Percentiles rank a stretch among this genome's conserved stretches.
These are phyloP conservation scores for Diaphora mendica DNA, from an alignment of 2,888 invertebrate genomes.

Conservation along the genomic window DNA sequence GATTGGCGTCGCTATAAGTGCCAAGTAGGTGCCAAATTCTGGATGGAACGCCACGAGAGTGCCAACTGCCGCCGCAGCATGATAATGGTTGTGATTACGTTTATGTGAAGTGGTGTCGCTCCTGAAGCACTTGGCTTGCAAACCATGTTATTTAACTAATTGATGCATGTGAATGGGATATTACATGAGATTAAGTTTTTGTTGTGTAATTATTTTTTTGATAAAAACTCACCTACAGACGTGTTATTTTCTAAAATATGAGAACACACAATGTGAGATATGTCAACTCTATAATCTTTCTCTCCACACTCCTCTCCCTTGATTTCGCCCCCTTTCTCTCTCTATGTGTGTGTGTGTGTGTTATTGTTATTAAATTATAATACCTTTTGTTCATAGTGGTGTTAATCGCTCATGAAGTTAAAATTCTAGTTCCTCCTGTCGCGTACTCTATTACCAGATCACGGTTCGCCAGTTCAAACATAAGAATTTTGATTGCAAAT, in stretches of 20 bases:
- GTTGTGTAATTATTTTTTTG: neutral
- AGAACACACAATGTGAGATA: neutral
- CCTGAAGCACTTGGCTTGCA: neutral
- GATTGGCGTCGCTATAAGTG: neutral
- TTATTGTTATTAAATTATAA: too few species aligned
- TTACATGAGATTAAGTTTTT: neutral
- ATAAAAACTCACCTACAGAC: neutral
- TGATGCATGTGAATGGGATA: neutral
- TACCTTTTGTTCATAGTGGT: too few species aligned
- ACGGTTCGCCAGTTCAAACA: too few species aligned
- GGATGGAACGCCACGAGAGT: neutral
- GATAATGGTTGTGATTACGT: neutral
- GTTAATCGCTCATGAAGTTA: too few species aligned
- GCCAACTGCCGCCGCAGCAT: neutral
- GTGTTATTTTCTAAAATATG: neutral
- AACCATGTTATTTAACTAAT: neutral
- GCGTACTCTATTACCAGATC: too few species aligned
- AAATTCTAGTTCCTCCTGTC: too few species aligned
- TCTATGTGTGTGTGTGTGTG: too few species aligned
- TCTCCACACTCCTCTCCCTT: too few species aligned
- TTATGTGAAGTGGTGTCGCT: neutral
- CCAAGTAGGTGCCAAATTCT: neutral
- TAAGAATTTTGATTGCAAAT: too few species aligned
- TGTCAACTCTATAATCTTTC: too few species aligned
- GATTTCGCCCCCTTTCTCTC: too few species aligned